Base-by-base conservation (phyloP, 1,140 invertebrate genomes). In the Argopecten irradians region DNA sequence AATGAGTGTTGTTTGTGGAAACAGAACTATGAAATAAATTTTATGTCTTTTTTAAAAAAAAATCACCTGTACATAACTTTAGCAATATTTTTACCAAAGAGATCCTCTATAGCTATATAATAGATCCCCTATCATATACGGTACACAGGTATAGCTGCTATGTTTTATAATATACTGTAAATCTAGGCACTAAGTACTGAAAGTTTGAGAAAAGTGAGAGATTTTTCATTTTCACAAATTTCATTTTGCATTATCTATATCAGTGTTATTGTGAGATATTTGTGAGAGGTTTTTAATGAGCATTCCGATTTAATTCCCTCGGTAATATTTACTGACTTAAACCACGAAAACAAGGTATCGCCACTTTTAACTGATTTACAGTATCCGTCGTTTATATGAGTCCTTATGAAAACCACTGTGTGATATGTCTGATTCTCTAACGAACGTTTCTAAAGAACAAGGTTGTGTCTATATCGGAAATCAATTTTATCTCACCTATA, bases 61-160 rank as follows among this genome's bases (percentile, higher is more conserved):
- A n/a, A 5, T 28, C 55, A 71, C 55, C 11, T 71, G 55, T 71
- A 71, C 2, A 71, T 71, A 71, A 71, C n/a, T n/a, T 71, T 71
- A 71, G 55, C 55, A 71, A 71, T 71, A 71, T 71, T 71, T 71
- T 71, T 71, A 71, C 55, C 55, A 71, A 71, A 71, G 55, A 71
- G 55, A 71, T 71, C 22, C 55, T 3, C 1, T 71, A 16, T 28
- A 71, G 28, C 5, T 71, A 71, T 71, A 71, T 71, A 7, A 71
- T 16, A 71, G 55, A 71, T 28, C 28, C 55, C 55, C 55, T 71
- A 28, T 28, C 28, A 71, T 71, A 71, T 71, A 71, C 3, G 22
- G 43, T 46, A 46, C 3, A 46, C 19, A 1, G 22, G 43, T n/a
- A n/a, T n/a, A 55, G 7, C 22, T n/a, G 55, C 28, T 71, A 71